Evolutionary conservation across 2,888 invertebrate genomes (phyloP).

Genomic region (Netelia melanura): DNA sequence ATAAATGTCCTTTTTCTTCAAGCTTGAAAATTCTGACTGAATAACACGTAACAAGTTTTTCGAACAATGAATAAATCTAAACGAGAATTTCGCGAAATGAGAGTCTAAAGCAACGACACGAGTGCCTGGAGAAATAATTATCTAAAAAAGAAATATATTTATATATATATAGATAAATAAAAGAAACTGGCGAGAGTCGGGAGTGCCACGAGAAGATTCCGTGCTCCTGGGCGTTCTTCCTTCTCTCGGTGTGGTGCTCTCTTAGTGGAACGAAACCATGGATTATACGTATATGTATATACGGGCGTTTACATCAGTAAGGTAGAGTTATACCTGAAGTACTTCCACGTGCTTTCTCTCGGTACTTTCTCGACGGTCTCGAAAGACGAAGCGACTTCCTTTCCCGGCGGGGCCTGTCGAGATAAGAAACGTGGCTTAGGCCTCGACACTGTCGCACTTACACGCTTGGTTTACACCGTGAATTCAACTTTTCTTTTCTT

Average conservation of each 20-base stretch:
- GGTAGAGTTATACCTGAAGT: slow-evolving; percentile 60
- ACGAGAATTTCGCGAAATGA: slow-evolving; percentile 13
- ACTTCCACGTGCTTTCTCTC: slow-evolving; percentile 79
- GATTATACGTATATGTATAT: slow-evolving; percentile 37
- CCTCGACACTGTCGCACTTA: slow-evolving; percentile 63
- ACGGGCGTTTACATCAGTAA: slow-evolving; percentile 41
- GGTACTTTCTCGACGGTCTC: slow-evolving; percentile 77
- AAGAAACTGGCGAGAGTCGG: slow-evolving; percentile 39
- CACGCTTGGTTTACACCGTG: slow-evolving; percentile 57
- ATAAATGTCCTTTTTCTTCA: too few species aligned
- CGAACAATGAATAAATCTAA: slow-evolving; percentile 17
- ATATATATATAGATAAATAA: slow-evolving; percentile 24
- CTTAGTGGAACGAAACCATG: slow-evolving; percentile 65
- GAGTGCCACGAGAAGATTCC: slow-evolving; percentile 57
- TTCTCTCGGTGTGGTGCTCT: slow-evolving; percentile 51
- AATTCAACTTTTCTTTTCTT: slow-evolving; percentile 36
- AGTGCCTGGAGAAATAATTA: slow-evolving; percentile 31
- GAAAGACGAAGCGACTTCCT: slow-evolving; percentile 66
- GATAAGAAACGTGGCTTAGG: slow-evolving; percentile 68
- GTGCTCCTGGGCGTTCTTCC: slow-evolving; percentile 43
- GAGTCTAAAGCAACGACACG: not conserved
- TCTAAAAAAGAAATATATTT: not conserved
- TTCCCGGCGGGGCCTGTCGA: slow-evolving; percentile 60
- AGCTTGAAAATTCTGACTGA: not conserved
- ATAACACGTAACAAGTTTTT: not conserved